Percentiles rank a stretch among this genome's conserved stretches.
phyloP scores from a whole-genome alignment of 2,797 vertebrate species.

The Champsocephalus gunnari region DNA sequence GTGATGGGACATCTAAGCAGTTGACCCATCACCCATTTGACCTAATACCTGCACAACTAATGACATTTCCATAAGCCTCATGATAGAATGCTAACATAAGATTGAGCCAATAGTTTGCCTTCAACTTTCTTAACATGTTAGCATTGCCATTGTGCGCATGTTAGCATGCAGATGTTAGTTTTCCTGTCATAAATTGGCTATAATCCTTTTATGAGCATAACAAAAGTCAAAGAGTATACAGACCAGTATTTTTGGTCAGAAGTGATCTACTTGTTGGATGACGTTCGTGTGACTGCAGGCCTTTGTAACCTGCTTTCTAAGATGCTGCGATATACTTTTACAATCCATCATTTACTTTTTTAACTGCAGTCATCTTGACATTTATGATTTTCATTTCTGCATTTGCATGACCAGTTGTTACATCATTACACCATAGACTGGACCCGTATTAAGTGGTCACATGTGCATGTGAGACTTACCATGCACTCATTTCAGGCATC shows the following conservation, averaged over 20 bases:
- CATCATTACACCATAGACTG: too few relatives aligned
- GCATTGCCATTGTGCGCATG: not conserved
- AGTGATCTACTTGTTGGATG: not conserved
- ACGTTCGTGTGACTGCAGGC: not conserved
- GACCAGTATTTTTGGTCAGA: not conserved
- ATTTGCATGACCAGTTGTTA: too few relatives aligned
- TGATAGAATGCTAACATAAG: not conserved
- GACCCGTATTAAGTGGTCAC: not conserved
- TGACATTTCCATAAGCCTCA: not conserved
- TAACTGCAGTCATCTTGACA: not conserved
- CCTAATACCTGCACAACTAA: too few relatives aligned
- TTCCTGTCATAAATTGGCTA: not conserved
- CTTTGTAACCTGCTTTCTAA: not conserved
- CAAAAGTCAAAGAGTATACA: not conserved
- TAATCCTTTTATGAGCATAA: not conserved
- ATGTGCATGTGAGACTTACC: conserved; percentile 43
- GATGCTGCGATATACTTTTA: not conserved
- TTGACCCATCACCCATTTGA: too few relatives aligned
- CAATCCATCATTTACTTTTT: conserved; percentile 16
- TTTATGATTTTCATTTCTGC: too few relatives aligned
- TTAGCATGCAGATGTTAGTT: not conserved
- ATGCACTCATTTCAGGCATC: not conserved
- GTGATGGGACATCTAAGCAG: too few relatives aligned
- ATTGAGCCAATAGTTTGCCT: not conserved
- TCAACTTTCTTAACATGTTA: not conserved